These are phyloP conservation scores for Himalopsyche phryganea DNA, from an alignment of 1,140 invertebrate species.

Conservation along the genomic window DNA sequence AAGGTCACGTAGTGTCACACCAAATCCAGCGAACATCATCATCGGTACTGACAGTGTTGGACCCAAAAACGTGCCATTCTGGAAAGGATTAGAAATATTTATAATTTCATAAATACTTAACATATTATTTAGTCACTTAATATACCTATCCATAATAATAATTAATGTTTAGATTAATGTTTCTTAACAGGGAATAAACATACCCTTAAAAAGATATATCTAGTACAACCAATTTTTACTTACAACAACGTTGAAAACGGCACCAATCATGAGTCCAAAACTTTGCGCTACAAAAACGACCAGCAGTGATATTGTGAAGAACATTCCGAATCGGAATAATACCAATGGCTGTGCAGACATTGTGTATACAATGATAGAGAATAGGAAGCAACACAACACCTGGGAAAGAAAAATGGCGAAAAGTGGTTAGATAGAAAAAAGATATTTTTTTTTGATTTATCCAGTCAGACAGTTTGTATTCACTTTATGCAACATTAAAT, in stretches of 20 bases:
- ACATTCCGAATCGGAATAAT: constrained; percentile 73
- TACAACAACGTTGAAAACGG: constrained; percentile 76
- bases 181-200: too few species aligned
- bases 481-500: too few species aligned
- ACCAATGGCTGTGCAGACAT: constrained; percentile 85
- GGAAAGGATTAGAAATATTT: constrained; percentile 28
- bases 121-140: neutral
- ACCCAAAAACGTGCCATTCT: constrained; percentile 80
- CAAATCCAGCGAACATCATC: constrained; percentile 87
- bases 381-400: constrained; percentile 72
- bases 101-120: constrained; percentile 5
- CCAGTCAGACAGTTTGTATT: too few species aligned
- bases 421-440: too few species aligned
- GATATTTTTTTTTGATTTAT: too few species aligned
- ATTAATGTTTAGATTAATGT: too few species aligned
- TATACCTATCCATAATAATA: too few species aligned
- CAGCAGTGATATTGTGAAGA: constrained; percentile 73
- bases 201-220: too few species aligned
- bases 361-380: constrained; percentile 77
- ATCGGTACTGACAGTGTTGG: constrained; percentile 74
- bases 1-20: constrained; percentile 70
- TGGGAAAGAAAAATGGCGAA: constrained; percentile 39
- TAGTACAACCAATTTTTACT: too few species aligned
- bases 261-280: constrained; percentile 83
- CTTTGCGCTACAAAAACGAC: constrained; percentile 87